Base-by-base conservation (phyloP, 2,888 invertebrate genomes). In the Cylindroiulus punctatus region DNA sequence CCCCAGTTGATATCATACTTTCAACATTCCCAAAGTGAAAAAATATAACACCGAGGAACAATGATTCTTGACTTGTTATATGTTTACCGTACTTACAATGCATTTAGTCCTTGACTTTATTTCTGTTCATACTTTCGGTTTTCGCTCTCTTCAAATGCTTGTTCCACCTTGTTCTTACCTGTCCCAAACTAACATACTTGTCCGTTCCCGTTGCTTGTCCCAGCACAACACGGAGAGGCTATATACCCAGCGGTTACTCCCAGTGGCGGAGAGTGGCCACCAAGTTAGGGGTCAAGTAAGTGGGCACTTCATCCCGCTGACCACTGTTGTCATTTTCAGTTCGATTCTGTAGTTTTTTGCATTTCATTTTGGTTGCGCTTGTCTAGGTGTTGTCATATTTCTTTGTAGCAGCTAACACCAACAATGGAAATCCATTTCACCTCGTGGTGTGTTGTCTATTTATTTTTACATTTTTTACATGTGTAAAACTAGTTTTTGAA, bases 201-300 rank as follows among this genome's bases (percentile, higher is more conserved):
- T 52, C 36, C 36, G 30, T 84, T 57, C 84, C 84, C 84, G 57
- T 84, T 57, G 44, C 57, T 87, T 86, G 81, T 85, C 85, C n/a
- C 87, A 88, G 89, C 86, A 86, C 88, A 36, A 84, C 88, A 83
- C 88, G 89, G 87, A 88, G 88, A 87, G 88, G 87, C 86, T 89
- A 88, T 87, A 88, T 88, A 87, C 89, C 89, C 86, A 88, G 89
- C 88, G 90, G 90, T 84, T 90, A 90, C 88, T 90, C 90, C 86
- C 96, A 96, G 93, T 97, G 96, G 96, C 95, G 96, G 91, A 95
- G 96, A 92, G 96, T 96, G 92, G 96, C 96, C 92, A 96, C 95
- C 93, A 96, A 96, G 93, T 95, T 96, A 91, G 96, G 96, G 94
- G 96, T 97, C 93, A 96, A 96, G 96, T 96, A 96, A 96, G 96